A percentile compares a stretch with the other conserved stretches of the same genome.
phyloP scores from a whole-genome alignment of 1,140 invertebrate genomes.

The Rhagoletis zephyria region DNA sequence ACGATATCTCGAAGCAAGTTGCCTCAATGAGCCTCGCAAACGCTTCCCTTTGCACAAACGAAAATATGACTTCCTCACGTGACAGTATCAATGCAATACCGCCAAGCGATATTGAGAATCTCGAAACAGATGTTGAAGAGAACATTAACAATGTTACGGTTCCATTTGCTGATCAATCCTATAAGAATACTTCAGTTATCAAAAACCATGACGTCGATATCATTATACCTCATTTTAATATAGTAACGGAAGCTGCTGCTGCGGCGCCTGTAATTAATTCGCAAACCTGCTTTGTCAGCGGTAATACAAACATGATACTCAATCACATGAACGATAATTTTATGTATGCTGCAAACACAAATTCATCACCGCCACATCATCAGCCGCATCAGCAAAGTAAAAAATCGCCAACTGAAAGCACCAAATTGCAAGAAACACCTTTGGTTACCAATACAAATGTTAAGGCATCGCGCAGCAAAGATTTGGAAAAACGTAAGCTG shows the following conservation, averaged over 20 bases:
- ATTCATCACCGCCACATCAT: conserved; percentile 26
- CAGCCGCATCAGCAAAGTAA: not conserved
- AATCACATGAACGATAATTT: conserved; percentile 77
- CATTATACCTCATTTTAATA: not conserved
- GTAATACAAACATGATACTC: conserved; percentile 76
- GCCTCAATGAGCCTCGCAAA: conserved; percentile 26
- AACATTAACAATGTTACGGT: conserved; percentile 66
- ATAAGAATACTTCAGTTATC: conserved; percentile 5
- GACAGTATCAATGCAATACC: conserved; percentile 71
- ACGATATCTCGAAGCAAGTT: conserved; percentile 41
- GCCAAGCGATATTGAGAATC: conserved; percentile 74
- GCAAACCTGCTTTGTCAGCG: conserved; percentile 70
- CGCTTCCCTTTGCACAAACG: conserved; percentile 52
- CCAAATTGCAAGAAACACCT: not conserved
- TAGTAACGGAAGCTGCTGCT: not conserved
- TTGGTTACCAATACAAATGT: conserved; percentile 50
- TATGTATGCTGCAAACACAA: conserved; percentile 57
- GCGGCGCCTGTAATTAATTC: conserved; percentile 64
- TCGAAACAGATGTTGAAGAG: conserved; percentile 78
- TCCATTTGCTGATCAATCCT: conserved; percentile 68
- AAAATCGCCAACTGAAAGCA: conserved; percentile 6
- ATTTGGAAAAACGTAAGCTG: conserved; percentile 72
- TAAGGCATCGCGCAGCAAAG: conserved; percentile 65
- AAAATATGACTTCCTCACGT: conserved; percentile 66
- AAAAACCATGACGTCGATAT: not conserved